A percentile compares a stretch with the other conserved stretches of the same genome.
phyloP scores from a whole-genome alignment of 2,113 vertebrate genomes.

The Gymnarchus niloticus region DNA sequence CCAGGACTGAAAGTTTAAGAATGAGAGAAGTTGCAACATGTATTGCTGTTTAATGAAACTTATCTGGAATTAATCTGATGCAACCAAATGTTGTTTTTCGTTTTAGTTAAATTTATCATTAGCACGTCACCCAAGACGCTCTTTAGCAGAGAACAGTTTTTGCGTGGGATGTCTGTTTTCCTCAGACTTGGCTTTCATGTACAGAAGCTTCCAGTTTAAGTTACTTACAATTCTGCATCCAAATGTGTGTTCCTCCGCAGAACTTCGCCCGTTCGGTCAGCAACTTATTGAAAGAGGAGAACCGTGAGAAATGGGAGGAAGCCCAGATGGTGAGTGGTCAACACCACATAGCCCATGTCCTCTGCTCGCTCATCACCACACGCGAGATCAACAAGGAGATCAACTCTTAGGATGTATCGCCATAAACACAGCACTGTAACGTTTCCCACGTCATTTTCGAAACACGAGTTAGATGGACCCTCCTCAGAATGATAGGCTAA shows the following conservation, averaged over 20 bases:
- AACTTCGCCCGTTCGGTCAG: conserved; percentile 94
- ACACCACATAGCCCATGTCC: not conserved
- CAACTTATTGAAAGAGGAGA: conserved; percentile 89
- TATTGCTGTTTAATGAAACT: not conserved
- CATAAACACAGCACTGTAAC: no score
- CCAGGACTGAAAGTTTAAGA: not conserved
- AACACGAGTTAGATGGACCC: not conserved
- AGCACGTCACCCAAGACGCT: not conserved
- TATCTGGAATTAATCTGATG: not conserved
- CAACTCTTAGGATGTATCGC: no score
- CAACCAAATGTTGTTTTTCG: not conserved
- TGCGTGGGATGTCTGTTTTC: not conserved
- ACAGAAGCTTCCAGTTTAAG: not conserved
- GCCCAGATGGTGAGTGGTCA: conserved; percentile 81
- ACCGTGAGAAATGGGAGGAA: conserved; percentile 92
- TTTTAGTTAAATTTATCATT: not conserved
- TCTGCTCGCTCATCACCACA: not conserved
- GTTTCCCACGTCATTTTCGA: no score
- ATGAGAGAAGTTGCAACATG: not conserved
- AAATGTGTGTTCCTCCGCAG: conserved; percentile 53
- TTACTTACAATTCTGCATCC: not conserved
- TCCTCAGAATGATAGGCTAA: not conserved
- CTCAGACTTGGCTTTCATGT: not conserved
- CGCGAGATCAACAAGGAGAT: not conserved
- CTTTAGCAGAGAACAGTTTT: not conserved